Evolutionary conservation across 2,888 invertebrate species (phyloP), one percentile per base, ranked within the genome.

Genomic region (Rhopalosiphum nymphaeae): DNA sequence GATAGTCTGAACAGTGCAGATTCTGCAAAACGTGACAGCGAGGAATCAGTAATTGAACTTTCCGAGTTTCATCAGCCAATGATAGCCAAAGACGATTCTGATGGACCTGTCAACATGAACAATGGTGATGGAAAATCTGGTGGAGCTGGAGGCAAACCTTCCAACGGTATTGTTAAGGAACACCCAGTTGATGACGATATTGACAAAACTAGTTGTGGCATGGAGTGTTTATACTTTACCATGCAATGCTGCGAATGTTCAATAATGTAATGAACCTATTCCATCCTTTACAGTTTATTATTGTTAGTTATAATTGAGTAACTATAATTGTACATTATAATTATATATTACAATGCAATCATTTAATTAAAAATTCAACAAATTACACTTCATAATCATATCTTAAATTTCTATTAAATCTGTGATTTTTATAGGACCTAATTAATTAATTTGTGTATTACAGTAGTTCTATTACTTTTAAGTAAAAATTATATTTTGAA

Each of bases 181-280:
- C 90, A 91, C 21, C 86, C 86, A 7, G 67, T 91, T 36, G 94
- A 94, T 53, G 94, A 94, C 1, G 94, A 94, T 44, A 26, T 61
- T 10, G 91, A 94, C 25, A 85, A 29, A 29, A 85, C 94, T n/a
- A 94, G 94, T 67, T 94, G 94, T 57, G 94, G 94, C 5, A 94
- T 94, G 94, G 94, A 94, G n/a, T 94, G 94, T 21, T 87, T 94
- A 49, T 94, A 94, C 61, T 94, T 91, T 94, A 67, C 94, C 11
- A 94, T 94, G 94, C 94, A 94, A 42, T 94, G 94, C 42, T 94
- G 94, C 21, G 94, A 94, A 86, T 94, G 94, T 94, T 42, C 94
- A 86, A 94, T 94, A 53, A 94, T 94, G 94, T 94, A 86, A 86
- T 42, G 49, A 49, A 11, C 3, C 26, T 11, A 84, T 84, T 57